Evolutionary conservation across 2,888 invertebrate species (phyloP).

Genomic region (Sinhomidia bicolor): DNA sequence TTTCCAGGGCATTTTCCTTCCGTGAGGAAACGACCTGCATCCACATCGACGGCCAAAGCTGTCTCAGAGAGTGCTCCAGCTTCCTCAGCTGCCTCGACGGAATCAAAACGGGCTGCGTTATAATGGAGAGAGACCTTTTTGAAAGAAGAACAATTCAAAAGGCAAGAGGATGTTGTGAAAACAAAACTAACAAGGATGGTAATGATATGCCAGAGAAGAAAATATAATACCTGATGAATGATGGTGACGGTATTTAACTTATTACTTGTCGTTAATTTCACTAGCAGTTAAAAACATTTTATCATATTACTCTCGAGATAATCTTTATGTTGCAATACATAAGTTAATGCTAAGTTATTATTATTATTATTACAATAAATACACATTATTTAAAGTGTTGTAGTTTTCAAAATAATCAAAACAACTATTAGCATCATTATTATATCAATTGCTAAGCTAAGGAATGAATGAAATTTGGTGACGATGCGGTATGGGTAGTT

Average conservation of each 20-base stretch:
- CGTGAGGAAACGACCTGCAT: constrained; percentile 67
- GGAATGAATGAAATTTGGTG: constrained; percentile 37
- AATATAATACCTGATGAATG: constrained; percentile 26
- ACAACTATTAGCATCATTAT: constrained; percentile 5
- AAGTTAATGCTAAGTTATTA: constrained; percentile 1
- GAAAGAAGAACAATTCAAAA: not conserved
- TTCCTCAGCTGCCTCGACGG: constrained; percentile 60
- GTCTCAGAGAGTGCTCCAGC: constrained; percentile 66
- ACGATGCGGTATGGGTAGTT: not conserved
- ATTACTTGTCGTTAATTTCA: constrained; percentile 4
- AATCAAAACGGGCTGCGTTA: constrained; percentile 58
- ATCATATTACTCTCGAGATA: constrained; percentile 44
- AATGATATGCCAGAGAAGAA: not conserved
- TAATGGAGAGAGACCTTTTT: not conserved
- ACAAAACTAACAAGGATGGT: not conserved
- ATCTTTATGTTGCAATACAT: constrained; percentile 58
- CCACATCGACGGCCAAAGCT: constrained; percentile 63
- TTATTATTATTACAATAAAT: too few relatives aligned
- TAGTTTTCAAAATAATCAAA: constrained; percentile 2
- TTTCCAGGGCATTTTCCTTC: constrained; percentile 62
- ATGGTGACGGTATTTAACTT: constrained; percentile 56
- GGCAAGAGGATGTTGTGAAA: not conserved
- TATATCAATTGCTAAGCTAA: not conserved
- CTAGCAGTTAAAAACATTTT: not conserved
- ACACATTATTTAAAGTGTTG: constrained; percentile 14